Conservation (phyloP, 2,113 vertebrate species). For the Lonchura striata region DNA sequence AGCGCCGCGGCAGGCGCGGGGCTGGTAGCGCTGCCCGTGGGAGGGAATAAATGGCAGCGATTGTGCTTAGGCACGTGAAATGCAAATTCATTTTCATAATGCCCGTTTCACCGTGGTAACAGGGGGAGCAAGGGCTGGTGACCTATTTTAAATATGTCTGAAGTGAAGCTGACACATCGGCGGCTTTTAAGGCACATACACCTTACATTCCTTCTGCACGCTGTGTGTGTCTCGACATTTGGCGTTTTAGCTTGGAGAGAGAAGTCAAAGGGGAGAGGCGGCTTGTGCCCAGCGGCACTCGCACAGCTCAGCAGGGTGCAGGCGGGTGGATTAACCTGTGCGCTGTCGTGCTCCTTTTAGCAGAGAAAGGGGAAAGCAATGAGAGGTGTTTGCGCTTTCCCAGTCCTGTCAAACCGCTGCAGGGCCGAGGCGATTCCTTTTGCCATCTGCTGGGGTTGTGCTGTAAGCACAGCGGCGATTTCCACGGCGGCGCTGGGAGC, state of each 20-base stretch:
- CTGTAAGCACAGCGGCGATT: background rate
- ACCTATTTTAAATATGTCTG: rapidly evolving
- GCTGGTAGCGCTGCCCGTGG: rapidly evolving
- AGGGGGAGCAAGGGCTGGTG: background rate
- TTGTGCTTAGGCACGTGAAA: background rate
- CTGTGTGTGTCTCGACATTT: rapidly evolving
- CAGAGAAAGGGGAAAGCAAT: no score
- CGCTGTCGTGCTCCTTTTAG: rapidly evolving
- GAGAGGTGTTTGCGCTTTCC: background rate
- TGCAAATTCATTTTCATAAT: rapidly evolving
- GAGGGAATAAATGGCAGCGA: rapidly evolving
- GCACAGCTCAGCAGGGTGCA: rapidly evolving
- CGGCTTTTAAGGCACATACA: rapidly evolving
- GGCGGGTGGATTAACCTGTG: no score
- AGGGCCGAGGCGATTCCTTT: background rate
- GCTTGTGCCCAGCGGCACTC: rapidly evolving
- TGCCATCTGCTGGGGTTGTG: constrained; percentile 23
- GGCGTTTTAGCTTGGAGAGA: rapidly evolving
- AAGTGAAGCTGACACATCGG: rapidly evolving
- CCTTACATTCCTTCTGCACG: rapidly evolving
- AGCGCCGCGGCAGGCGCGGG: rapidly evolving
- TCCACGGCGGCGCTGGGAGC: background rate
- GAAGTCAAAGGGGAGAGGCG: rapidly evolving
- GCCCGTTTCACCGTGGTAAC: background rate
- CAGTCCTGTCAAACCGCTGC: background rate